These are phyloP conservation scores for Sinelater perroti DNA, from an alignment of 2,888 invertebrate genomes.

Conservation along the genomic window DNA sequence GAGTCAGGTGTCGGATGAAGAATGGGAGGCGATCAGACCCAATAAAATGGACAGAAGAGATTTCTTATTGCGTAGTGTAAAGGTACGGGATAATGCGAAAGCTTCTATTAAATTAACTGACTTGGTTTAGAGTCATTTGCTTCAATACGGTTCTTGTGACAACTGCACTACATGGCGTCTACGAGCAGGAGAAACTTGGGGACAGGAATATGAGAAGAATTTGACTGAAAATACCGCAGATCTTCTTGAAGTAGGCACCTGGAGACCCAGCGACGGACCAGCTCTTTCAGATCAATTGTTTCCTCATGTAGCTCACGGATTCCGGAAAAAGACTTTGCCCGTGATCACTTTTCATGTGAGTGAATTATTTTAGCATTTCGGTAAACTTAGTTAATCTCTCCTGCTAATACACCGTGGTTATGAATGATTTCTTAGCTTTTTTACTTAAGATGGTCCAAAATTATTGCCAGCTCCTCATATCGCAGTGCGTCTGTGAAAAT, in stretches of 20 bases:
- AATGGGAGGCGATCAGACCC: constrained; percentile 83
- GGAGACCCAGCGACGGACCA: constrained; percentile 78
- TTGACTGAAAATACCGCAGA: constrained; percentile 45
- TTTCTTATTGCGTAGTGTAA: constrained; percentile 72
- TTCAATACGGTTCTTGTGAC: constrained; percentile 60
- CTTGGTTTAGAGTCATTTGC: constrained; percentile 53
- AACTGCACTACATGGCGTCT: constrained; percentile 68
- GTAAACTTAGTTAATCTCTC: too few species aligned
- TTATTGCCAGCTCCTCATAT: too few species aligned
- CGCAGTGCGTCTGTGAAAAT: too few species aligned
- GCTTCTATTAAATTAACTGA: background rate
- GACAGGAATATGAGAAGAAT: constrained; percentile 54
- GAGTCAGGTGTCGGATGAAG: constrained; percentile 81
- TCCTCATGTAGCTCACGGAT: constrained; percentile 82
- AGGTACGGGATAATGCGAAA: constrained; percentile 62
- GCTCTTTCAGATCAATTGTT: constrained; percentile 75
- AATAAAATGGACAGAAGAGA: constrained; percentile 72
- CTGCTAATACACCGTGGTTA: too few species aligned
- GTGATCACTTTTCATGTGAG: constrained; percentile 82
- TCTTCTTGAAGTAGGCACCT: constrained; percentile 71
- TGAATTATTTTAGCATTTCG: background rate
- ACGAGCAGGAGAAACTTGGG: constrained; percentile 68
- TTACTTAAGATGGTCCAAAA: too few species aligned
- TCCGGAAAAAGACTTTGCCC: constrained; percentile 76
- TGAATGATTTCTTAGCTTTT: too few species aligned